Evolutionary conservation across 2,797 vertebrate genomes (phyloP).

Genomic region (Micropoecilia bifurca): DNA sequence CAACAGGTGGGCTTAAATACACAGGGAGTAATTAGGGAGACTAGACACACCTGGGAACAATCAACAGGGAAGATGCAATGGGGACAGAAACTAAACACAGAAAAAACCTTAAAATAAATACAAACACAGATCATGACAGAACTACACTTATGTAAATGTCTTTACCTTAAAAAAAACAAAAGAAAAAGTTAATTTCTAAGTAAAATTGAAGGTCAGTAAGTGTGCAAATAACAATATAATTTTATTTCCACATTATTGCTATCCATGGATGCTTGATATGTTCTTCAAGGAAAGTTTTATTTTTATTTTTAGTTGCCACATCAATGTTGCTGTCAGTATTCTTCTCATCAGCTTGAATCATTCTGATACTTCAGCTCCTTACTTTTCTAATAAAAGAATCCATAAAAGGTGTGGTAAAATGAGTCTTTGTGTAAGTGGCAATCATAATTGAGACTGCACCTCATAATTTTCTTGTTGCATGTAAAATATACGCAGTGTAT

Average conservation of each 20-base stretch:
- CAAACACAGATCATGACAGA: too few species aligned
- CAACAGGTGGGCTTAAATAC: too few species aligned
- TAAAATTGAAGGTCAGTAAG: not conserved
- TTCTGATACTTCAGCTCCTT: not conserved
- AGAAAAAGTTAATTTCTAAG: not conserved
- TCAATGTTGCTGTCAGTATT: not conserved
- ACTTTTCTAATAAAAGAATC: not conserved
- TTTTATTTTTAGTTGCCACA: not conserved
- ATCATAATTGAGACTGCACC: conserved; percentile 25
- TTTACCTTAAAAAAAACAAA: not conserved
- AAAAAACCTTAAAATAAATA: too few species aligned
- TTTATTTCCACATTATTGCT: not conserved
- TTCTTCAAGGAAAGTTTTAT: not conserved
- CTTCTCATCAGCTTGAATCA: not conserved
- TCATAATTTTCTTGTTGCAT: conserved; percentile 31
- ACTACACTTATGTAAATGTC: not conserved
- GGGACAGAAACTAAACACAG: too few species aligned
- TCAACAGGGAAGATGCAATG: too few species aligned
- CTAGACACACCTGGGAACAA: too few species aligned
- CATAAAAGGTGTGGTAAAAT: not conserved
- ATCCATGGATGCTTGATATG: not conserved
- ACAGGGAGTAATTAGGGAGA: too few species aligned
- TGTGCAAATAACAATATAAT: not conserved
- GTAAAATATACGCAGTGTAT: conserved; percentile 33
- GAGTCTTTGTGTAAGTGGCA: conserved; percentile 18